Conservation (phyloP, 2,888 invertebrate species). For the Anorthoa munda region DNA sequence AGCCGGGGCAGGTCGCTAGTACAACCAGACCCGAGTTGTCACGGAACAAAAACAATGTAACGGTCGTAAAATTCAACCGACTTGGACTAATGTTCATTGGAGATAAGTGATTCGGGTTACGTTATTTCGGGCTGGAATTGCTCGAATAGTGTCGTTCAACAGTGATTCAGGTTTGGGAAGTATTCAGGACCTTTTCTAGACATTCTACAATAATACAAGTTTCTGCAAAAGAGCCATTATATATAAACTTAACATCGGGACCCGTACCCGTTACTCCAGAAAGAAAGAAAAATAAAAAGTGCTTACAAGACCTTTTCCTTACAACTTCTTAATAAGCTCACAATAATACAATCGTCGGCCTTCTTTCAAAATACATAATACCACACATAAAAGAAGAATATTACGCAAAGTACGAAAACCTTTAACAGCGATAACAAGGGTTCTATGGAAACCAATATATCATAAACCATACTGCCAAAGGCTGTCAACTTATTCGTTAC, state of each 20-base stretch:
- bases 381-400: conserved; percentile 20
- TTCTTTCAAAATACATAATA: conserved; percentile 37
- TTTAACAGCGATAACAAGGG: conserved; percentile 42
- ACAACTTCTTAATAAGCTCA: conserved; percentile 8
- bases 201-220: conserved; percentile 12
- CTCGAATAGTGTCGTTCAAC: not conserved
- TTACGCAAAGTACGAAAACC: conserved; percentile 36
- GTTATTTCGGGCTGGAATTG: conserved; percentile 1
- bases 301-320: conserved; percentile 7
- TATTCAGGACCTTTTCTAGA: not conserved
- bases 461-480: conserved; percentile 52
- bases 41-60: not conserved
- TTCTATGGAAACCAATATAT: conserved; percentile 39
- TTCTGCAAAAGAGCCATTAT: not conserved
- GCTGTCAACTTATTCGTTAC: conserved; percentile 35
- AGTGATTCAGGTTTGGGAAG: conserved; percentile 2
- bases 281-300: conserved; percentile 13
- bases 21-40: not conserved
- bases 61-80: not conserved
- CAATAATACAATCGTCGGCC: conserved; percentile 36
- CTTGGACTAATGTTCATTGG: not conserved
- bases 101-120: not conserved
- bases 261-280: not conserved
- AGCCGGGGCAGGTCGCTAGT: no score
- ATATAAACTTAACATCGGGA: conserved; percentile 1